phyloP scores from a whole-genome alignment of 1,140 invertebrate species.

The Nylanderia fulva region DNA sequence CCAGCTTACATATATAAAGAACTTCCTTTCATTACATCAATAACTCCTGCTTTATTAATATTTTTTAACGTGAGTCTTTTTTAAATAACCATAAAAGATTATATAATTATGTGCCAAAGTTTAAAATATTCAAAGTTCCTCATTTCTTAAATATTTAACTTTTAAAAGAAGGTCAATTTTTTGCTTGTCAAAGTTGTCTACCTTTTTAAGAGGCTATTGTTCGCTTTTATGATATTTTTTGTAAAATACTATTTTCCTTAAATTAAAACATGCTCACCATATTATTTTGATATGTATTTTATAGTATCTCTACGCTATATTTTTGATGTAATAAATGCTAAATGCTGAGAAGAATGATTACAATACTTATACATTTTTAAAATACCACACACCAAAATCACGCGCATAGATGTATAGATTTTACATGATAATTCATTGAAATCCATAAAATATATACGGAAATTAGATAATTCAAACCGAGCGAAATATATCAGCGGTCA shows the following conservation, averaged over 20 bases:
- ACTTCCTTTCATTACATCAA: too few relatives aligned
- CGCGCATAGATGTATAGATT: neutral
- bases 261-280: constrained; percentile 48
- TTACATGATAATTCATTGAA: neutral
- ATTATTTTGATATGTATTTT: neutral
- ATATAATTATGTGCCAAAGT: too few relatives aligned
- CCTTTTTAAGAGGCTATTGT: constrained; percentile 31
- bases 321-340: too few relatives aligned
- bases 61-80: too few relatives aligned
- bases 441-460: constrained; percentile 21
- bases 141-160: too few relatives aligned
- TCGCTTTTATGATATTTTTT: constrained; percentile 43
- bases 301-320: neutral
- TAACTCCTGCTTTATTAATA: too few relatives aligned
- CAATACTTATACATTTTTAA: neutral
- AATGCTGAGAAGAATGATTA: neutral
- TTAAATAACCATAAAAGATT: too few relatives aligned
- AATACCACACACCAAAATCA: neutral
- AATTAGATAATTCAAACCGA: constrained; percentile 36
- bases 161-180: too few relatives aligned
- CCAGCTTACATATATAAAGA: too few relatives aligned
- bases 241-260: constrained; percentile 55
- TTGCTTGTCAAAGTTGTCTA: too few relatives aligned
- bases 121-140: too few relatives aligned
- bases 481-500: constrained; percentile 38